A percentile compares a stretch with the other conserved stretches of the same genome.
Conservation (phyloP, 2,113 vertebrate genomes). For the Mormoops blainvillei region DNA sequence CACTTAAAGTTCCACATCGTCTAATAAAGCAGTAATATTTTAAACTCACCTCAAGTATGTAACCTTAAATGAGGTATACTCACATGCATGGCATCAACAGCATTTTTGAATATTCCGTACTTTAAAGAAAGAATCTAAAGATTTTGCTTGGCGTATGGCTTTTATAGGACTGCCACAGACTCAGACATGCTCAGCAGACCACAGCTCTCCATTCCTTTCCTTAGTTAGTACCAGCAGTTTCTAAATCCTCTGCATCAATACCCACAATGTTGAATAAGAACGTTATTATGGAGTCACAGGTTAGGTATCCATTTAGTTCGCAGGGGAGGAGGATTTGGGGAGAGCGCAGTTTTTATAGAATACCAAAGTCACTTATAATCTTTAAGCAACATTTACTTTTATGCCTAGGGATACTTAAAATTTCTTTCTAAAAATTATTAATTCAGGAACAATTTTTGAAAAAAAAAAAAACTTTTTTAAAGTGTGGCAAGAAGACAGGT, state of each 20-base stretch:
- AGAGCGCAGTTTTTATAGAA: background rate
- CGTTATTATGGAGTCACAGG: background rate
- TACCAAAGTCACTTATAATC: background rate
- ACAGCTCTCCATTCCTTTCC: background rate
- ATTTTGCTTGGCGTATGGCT: background rate
- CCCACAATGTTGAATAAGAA: background rate
- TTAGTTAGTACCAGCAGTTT: background rate
- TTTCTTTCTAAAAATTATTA: background rate
- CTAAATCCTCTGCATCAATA: background rate
- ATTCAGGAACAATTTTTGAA: slow-evolving; percentile 1
- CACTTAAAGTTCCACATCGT: background rate
- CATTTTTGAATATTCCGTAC: background rate
- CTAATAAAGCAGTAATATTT: background rate
- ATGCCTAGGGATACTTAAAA: background rate
- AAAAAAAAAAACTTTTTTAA: background rate
- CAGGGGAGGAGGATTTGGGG: rapidly evolving
- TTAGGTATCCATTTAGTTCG: background rate
- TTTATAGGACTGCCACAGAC: background rate
- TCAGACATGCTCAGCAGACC: background rate
- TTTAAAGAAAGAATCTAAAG: background rate
- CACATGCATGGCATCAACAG: background rate
- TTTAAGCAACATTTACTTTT: background rate
- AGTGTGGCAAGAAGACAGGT: background rate
- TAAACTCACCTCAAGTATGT: background rate
- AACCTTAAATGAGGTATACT: background rate